Base-by-base conservation (phyloP, 2,888 invertebrate genomes). In the Drosophila falleni region DNA sequence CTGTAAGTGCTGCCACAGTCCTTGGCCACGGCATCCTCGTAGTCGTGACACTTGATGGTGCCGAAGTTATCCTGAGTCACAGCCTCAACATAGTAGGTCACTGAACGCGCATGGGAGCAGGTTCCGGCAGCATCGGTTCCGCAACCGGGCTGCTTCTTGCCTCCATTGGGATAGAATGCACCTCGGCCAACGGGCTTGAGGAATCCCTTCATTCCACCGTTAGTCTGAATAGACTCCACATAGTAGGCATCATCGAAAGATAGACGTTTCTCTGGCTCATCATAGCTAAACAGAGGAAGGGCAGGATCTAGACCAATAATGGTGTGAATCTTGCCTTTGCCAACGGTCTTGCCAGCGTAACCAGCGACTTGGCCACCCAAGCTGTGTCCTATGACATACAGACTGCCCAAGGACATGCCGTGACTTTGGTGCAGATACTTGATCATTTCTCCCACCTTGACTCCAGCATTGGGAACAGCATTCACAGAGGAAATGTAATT, bases 321-420 rank as follows among this genome's bases (percentile, higher is more conserved):
- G 2, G 94, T 93, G 78, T 94, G 94, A 31, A 94, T 93, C 16
- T 93, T 93, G 29, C 94, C 94, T 75, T 93, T 81, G 41, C 92
- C 93, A 2, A 94, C 93, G 68, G 93, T 93, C 71, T 94, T 94
- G 1, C 94, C 95, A 9, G 94, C 93, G 46, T 93, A 94, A 0
- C 95, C 95, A 11, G 94, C 93, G 1, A 94, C 94, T 79, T 95
- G 95, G 0, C 94, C 94, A 0, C 95, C 95, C 65, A 95, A 91
- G 63, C 94, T 95, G 75, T 95, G 94, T 0, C 95, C 95, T 47
- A 94, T 94, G 1, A 92, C 71, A 93, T 93, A 90, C 92, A 94
- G 71, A 92, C 88, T 9, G 91, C 93, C n/a, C 93, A 93, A 49
- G 91, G 91, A 33, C 92, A 93, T 10, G 92, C 93, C 56, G 93